A percentile compares a stretch with the other conserved stretches of the same genome.
These are phyloP conservation scores for Hydropsyche tenuis DNA, from an alignment of 1,140 invertebrate species.

Conservation along the genomic window DNA sequence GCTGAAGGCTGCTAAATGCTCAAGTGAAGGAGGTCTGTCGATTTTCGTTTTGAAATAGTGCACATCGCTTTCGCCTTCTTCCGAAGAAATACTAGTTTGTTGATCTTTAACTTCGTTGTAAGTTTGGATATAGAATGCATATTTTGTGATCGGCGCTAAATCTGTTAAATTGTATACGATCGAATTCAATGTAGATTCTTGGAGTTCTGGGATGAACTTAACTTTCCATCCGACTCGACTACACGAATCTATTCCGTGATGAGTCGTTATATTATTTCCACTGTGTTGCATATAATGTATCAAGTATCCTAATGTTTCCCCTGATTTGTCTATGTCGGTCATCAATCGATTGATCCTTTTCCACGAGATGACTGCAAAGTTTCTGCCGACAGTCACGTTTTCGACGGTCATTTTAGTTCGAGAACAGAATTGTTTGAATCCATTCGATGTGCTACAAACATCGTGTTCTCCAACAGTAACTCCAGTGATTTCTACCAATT, in stretches of 20 bases:
- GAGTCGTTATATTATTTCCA: slow-evolving; percentile 72
- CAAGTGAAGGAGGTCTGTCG: slow-evolving; percentile 65
- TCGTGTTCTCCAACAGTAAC: slow-evolving; percentile 60
- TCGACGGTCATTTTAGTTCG: slow-evolving; percentile 58
- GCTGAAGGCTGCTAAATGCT: slow-evolving; percentile 58
- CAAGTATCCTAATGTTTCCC: slow-evolving; percentile 70
- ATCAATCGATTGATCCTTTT: slow-evolving; percentile 53
- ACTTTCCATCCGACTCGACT: slow-evolving; percentile 64
- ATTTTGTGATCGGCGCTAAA: slow-evolving; percentile 69
- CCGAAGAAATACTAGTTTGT: slow-evolving; percentile 27
- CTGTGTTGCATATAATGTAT: slow-evolving; percentile 74
- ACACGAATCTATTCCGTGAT: slow-evolving; percentile 77
- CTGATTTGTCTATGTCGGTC: neutral
- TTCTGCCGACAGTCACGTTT: slow-evolving; percentile 26
- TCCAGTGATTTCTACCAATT: slow-evolving; percentile 59
- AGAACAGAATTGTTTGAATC: slow-evolving; percentile 72
- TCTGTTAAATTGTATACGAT: slow-evolving; percentile 54
- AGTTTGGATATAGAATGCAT: slow-evolving; percentile 74
- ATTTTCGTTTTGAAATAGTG: slow-evolving; percentile 68
- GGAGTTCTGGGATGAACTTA: slow-evolving; percentile 54
- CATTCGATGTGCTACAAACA: slow-evolving; percentile 71
- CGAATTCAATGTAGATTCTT: slow-evolving; percentile 11
- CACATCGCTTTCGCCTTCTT: slow-evolving; percentile 62
- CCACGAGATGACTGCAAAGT: slow-evolving; percentile 62
- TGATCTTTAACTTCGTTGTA: slow-evolving; percentile 49